Conservation (phyloP, 2,888 invertebrate species). For the Drosophila kuntzei region DNA sequence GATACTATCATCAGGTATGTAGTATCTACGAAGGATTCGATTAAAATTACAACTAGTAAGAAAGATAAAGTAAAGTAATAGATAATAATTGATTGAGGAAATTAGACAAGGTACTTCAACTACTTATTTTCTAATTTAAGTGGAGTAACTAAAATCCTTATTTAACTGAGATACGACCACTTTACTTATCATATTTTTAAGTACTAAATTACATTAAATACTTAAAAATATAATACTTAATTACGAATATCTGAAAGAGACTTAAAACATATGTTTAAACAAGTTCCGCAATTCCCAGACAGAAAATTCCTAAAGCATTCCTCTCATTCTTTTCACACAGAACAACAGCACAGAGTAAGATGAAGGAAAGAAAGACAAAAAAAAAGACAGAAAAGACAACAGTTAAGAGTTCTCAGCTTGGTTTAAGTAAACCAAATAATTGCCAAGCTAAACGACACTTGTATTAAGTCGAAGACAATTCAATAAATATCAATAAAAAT, state of each 20-base stretch:
- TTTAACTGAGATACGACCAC: not conserved
- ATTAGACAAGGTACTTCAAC: too few relatives aligned
- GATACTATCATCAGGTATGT: too few relatives aligned
- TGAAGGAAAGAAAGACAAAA: not conserved
- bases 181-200: not conserved
- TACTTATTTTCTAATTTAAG: too few relatives aligned
- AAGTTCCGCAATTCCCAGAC: not conserved
- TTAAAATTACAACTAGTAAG: too few relatives aligned
- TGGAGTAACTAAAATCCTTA: not conserved
- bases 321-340: slow-evolving; percentile 19
- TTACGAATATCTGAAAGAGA: not conserved
- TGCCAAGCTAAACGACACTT: slow-evolving; percentile 48
- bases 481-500: slow-evolving; percentile 78
- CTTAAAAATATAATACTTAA: not conserved
- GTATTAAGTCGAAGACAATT: slow-evolving; percentile 47
- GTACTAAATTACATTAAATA: not conserved
- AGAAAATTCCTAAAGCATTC: slow-evolving; percentile 16
- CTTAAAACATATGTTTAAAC: slow-evolving; percentile 3
- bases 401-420: slow-evolving; percentile 6
- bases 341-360: not conserved
- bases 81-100: not conserved
- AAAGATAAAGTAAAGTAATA: too few relatives aligned
- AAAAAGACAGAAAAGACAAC: not conserved
- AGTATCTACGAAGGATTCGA: too few relatives aligned
- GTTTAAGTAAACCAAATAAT: slow-evolving; percentile 43